phyloP scores from a whole-genome alignment of 2,113 vertebrate genomes.

The Dipodomys spectabilis region DNA sequence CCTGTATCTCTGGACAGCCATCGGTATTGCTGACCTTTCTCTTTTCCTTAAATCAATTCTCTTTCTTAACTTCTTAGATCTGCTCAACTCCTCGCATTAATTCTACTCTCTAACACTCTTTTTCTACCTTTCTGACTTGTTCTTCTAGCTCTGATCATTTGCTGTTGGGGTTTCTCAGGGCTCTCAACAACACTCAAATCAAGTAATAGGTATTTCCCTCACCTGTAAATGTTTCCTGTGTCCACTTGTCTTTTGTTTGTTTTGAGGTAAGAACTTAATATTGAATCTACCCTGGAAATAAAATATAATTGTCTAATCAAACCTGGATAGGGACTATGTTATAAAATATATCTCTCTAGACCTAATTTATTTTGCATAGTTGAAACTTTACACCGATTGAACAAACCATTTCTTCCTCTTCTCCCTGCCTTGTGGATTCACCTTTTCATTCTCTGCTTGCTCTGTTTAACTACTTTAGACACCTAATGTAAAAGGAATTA shows the following conservation, averaged over 20 bases:
- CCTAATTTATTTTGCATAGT: background rate
- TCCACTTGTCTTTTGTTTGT: background rate
- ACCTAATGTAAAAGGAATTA: background rate
- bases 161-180: background rate
- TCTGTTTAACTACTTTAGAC: background rate
- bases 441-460: background rate
- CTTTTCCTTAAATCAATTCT: background rate
- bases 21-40: background rate
- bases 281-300: background rate
- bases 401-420: background rate
- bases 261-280: background rate
- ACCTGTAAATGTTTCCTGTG: background rate
- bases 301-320: background rate
- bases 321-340: background rate
- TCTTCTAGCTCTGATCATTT: background rate
- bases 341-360: background rate
- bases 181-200: background rate
- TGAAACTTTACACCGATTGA: background rate
- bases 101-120: background rate
- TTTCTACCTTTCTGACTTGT: background rate
- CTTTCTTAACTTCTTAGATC: background rate
- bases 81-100: background rate
- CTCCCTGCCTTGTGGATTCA: rapidly evolving
- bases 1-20: background rate
- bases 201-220: background rate